Evolutionary conservation across 2,797 vertebrate species (phyloP).

Genomic region (Syngnathus rostellatus): DNA sequence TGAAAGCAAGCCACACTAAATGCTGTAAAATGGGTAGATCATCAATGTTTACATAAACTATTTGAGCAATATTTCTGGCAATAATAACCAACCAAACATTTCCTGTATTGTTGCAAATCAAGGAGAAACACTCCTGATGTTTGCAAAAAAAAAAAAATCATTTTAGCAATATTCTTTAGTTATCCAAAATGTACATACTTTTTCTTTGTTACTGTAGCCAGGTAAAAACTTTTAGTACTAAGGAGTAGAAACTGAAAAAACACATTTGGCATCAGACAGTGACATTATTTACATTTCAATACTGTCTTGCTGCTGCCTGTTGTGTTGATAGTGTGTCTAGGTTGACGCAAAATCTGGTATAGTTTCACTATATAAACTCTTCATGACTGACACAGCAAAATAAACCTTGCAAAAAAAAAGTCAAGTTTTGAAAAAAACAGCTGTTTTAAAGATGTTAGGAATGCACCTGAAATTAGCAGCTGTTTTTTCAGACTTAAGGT

Average conservation of each 20-base stretch:
- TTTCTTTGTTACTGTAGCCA: too few species aligned
- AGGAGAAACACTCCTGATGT: too few species aligned
- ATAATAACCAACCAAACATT: too few species aligned
- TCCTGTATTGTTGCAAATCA: too few species aligned
- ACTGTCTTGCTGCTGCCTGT: neutral
- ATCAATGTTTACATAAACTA: neutral
- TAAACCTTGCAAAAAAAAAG: constrained; percentile 2
- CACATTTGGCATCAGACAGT: too few species aligned
- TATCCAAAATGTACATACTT: too few species aligned
- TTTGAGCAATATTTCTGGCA: too few species aligned
- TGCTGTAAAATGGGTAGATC: neutral
- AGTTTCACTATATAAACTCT: constrained; percentile 22
- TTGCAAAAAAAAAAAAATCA: too few species aligned
- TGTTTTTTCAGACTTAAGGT: constrained; percentile 24
- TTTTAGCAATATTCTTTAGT: too few species aligned
- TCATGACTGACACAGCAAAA: constrained; percentile 22
- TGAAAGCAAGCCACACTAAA: neutral
- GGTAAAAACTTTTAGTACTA: too few species aligned
- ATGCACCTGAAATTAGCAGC: constrained; percentile 30
- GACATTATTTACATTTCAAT: neutral
- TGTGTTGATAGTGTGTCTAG: neutral
- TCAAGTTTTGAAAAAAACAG: constrained; percentile 18
- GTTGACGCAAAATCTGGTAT: constrained; percentile 9
- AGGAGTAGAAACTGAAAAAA: too few species aligned
- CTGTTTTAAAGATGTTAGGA: constrained; percentile 24